A percentile compares a stretch with the other conserved stretches of the same genome.
Conservation (phyloP, 2,888 invertebrate genomes). For the Scaptomyza tumidula region DNA sequence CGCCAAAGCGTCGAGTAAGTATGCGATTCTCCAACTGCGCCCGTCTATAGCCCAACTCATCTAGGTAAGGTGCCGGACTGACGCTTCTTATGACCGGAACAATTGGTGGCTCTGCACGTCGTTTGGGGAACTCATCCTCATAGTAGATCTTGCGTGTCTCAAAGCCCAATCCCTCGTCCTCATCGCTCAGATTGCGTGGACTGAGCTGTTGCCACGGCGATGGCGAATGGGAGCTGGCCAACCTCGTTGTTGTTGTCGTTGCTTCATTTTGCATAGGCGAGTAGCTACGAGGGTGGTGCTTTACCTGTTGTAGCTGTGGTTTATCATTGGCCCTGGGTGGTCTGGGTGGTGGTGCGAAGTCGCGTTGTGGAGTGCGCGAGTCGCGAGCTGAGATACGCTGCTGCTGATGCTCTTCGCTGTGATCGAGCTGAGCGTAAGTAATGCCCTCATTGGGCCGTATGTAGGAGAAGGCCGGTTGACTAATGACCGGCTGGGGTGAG, state of each 20-base stretch:
- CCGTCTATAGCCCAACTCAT: slow-evolving; percentile 88
- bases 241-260: slow-evolving; percentile 73
- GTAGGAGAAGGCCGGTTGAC: slow-evolving; percentile 93
- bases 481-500: slow-evolving; percentile 89
- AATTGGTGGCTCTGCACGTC: slow-evolving; percentile 86
- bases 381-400: slow-evolving; percentile 52
- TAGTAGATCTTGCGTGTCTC: slow-evolving; percentile 86
- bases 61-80: slow-evolving; percentile 85
- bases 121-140: slow-evolving; percentile 77
- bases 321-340: slow-evolving; percentile 54
- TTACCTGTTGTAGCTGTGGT: slow-evolving; percentile 33
- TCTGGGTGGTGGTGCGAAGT: slow-evolving; percentile 54
- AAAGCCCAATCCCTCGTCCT: slow-evolving; percentile 92
- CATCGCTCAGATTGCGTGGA: slow-evolving; percentile 87
- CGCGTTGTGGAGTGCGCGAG: slow-evolving; percentile 61
- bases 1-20: slow-evolving; percentile 86
- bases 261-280: slow-evolving; percentile 55
- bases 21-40: slow-evolving; percentile 91
- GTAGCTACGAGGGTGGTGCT: slow-evolving; percentile 57
- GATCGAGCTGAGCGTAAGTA: slow-evolving; percentile 90
- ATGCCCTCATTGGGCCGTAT: slow-evolving; percentile 88
- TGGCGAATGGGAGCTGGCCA: slow-evolving; percentile 79
- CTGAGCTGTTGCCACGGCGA: slow-evolving; percentile 83
- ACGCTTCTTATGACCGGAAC: slow-evolving; percentile 87
- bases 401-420: slow-evolving; percentile 68